These are phyloP conservation scores for Flexamia atlantica DNA, from an alignment of 2,888 invertebrate species.

Conservation along the genomic window DNA sequence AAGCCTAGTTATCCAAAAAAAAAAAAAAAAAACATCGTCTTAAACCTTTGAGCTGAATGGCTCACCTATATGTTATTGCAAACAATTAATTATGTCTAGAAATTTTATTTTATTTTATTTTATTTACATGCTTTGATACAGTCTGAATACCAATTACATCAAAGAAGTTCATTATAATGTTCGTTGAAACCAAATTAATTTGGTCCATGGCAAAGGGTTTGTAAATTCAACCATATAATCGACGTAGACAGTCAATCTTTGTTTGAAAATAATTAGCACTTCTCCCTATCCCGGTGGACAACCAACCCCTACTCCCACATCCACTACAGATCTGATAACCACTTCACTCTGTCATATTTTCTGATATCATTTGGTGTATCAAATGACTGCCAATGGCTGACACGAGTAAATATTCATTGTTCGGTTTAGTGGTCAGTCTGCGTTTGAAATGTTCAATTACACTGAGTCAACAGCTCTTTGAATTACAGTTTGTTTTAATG, in stretches of 20 bases:
- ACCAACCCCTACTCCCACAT: neutral
- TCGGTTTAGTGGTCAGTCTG: neutral
- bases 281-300: neutral
- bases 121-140: too few relatives aligned
- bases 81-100: too few relatives aligned
- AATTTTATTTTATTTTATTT: too few relatives aligned
- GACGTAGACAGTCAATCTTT: neutral
- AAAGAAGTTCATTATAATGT: too few relatives aligned
- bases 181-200: neutral
- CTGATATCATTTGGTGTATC: neutral
- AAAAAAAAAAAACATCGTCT: too few relatives aligned
- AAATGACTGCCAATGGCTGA: slow-evolving; percentile 20
- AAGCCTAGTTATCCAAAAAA: too few relatives aligned
- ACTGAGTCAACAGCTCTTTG: neutral
- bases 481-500: neutral
- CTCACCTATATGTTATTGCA: too few relatives aligned
- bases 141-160: too few relatives aligned
- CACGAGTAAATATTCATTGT: slow-evolving; percentile 10
- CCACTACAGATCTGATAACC: neutral
- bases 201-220: neutral
- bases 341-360: neutral
- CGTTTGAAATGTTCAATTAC: slow-evolving; percentile 23
- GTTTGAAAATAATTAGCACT: slow-evolving; percentile 8
- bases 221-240: neutral
- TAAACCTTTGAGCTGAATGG: too few relatives aligned